These are phyloP conservation scores for Platyura marginata DNA, from an alignment of 1,140 invertebrate genomes.

Conservation along the genomic window DNA sequence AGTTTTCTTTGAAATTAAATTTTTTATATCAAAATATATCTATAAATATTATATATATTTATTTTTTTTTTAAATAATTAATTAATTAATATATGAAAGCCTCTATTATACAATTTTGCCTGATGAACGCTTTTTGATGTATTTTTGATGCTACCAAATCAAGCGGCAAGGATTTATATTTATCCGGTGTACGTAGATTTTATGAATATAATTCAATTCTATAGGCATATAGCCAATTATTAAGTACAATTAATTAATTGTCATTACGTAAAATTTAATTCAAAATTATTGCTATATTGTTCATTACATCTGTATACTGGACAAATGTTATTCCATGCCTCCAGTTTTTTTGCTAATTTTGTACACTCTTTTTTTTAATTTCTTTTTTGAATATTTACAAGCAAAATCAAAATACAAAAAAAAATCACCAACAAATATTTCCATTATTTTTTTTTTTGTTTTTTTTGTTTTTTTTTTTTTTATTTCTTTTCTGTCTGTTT, in stretches of 20 bases:
- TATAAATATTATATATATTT: too few species aligned
- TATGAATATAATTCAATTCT: too few species aligned
- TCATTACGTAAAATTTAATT: background rate
- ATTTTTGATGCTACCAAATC: background rate
- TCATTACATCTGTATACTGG: background rate
- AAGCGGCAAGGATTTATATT: background rate
- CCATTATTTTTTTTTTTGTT: background rate
- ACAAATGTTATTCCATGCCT: background rate
- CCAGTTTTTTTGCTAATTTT: background rate
- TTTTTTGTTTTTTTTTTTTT: constrained; percentile 1
- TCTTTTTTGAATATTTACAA: constrained; percentile 1
- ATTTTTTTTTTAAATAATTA: background rate
- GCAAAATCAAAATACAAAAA: constrained; percentile 1
- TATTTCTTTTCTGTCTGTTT: background rate
- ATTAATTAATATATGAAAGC: background rate
- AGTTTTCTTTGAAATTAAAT: background rate
- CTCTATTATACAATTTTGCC: background rate
- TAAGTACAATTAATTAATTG: too few species aligned
- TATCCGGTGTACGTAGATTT: background rate
- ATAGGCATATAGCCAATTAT: too few species aligned
- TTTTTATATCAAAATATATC: too few species aligned
- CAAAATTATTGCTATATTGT: background rate
- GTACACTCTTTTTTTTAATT: background rate
- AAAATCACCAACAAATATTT: background rate
- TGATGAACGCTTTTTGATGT: background rate